Percentiles rank a stretch among this genome's conserved stretches.
phyloP scores from a whole-genome alignment of 64 coral and sea anemone genomes.

The Porites australiensis region DNA sequence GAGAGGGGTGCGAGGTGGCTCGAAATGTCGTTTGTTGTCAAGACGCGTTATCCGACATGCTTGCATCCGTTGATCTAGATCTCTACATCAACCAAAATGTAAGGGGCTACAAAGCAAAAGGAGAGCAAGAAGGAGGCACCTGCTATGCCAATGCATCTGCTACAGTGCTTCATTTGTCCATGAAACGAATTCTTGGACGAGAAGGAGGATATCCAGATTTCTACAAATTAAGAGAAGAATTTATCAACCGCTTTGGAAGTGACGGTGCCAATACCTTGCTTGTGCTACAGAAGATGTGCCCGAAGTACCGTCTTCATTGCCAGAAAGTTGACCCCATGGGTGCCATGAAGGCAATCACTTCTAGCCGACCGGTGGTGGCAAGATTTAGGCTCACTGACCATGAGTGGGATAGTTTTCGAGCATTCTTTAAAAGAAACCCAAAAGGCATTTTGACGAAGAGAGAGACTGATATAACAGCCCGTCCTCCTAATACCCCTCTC shows the following conservation, averaged over 20 bases:
- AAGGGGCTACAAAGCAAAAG: background rate
- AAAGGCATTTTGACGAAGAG: background rate
- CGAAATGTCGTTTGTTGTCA: conserved; percentile 31
- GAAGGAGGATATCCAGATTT: conserved; percentile 71
- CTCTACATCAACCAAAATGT: conserved; percentile 58
- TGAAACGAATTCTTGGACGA: conserved; percentile 63
- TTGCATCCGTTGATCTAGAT: conserved; percentile 38
- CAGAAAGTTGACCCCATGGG: background rate
- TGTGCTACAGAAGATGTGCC: conserved; percentile 29
- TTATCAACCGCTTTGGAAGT: conserved; percentile 2
- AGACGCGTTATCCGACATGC: conserved; percentile 24
- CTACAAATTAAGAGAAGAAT: background rate
- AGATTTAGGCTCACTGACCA: conserved; percentile 7
- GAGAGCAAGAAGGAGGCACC: conserved; percentile 17
- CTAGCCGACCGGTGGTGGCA: conserved; percentile 42
- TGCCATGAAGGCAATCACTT: conserved; percentile 21
- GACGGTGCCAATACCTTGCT: background rate
- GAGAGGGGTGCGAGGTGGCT: conserved; percentile 35
- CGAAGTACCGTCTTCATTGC: conserved; percentile 18
- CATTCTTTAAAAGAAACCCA: background rate
- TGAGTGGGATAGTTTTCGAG: conserved; percentile 2
- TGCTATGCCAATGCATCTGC: conserved; percentile 71
- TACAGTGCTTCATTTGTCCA: conserved; percentile 60
- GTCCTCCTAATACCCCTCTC: background rate
- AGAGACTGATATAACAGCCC: background rate